Base-by-base conservation (phyloP, 1,140 invertebrate genomes). In the Mamestra configurata region DNA sequence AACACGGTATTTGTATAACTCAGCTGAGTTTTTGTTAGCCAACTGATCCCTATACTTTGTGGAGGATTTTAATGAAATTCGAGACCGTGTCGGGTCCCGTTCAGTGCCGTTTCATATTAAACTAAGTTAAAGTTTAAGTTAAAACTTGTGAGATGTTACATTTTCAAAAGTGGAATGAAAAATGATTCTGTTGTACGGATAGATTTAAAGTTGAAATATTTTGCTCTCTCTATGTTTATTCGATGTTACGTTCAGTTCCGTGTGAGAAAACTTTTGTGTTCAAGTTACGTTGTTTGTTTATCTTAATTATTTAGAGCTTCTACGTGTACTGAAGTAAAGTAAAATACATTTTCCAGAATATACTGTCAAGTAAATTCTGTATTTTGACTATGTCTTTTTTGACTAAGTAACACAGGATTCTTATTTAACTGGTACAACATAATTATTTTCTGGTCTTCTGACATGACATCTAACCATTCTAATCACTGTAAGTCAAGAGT, bases 31-130 rank as follows among this genome's bases (percentile, higher is more conserved):
- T 71, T 71, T 71, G 68, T 71, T 53, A 71, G 68, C 40, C 27
- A 71, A 71, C 46, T 71, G 68, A 71, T 71, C 68, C 68, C 10
- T 11, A 18, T 46, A 71, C 68, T 71, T 11, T 53, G 68, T 31
- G 27, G 68, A 71, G 46, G 46, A 71, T 71, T 71, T 71, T 71
- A 71, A 71, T 71, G 68, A 71, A 71, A 71, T 71, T 71, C 68
- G 68, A 68, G 64, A 24, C 64, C 37, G 40, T 68, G 64, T 68
- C 64, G 64, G 49, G 43, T 71, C 46, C 5, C 68, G 46, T 71
- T 71, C 68, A 68, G 68, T 53, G 68, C 53, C 68, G 68, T 71
- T 71, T 71, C 24, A 71, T 71, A 71, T 71, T 49, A 51, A 71
- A 49, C 43, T 71, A 71, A 71, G 64, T 68, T 68, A 68, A 68